phyloP scores from a whole-genome alignment of 2,888 invertebrate genomes.

The Oxystoma pomonae region DNA sequence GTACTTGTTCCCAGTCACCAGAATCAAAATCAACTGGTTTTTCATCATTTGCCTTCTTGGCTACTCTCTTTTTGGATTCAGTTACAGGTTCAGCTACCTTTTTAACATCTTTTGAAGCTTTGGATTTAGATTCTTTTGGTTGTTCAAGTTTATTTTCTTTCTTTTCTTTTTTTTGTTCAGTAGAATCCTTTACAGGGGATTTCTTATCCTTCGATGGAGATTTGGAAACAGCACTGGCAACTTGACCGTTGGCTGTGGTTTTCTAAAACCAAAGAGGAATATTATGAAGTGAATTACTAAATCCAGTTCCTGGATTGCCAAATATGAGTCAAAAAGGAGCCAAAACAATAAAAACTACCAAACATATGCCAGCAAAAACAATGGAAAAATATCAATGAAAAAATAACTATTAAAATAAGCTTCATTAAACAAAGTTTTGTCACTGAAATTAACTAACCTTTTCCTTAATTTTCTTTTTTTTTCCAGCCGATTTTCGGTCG shows the following conservation, averaged over 20 bases:
- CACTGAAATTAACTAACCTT: conserved; percentile 51
- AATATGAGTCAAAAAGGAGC: background rate
- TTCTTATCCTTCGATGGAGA: conserved; percentile 55
- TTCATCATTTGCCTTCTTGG: conserved; percentile 54
- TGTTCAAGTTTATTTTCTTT: conserved; percentile 47
- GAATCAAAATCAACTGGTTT: conserved; percentile 72
- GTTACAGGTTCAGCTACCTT: conserved; percentile 39
- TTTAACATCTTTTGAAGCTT: conserved; percentile 49
- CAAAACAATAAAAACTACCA: too few relatives aligned
- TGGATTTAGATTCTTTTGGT: conserved; percentile 45
- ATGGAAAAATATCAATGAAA: too few relatives aligned
- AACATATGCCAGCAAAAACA: conserved; percentile 16
- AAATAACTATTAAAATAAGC: too few relatives aligned
- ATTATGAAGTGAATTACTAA: too few relatives aligned
- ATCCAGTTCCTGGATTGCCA: background rate
- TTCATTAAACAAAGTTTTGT: too few relatives aligned
- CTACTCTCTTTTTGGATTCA: conserved; percentile 56
- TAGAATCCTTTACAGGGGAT: conserved; percentile 53
- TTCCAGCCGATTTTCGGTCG: conserved; percentile 61
- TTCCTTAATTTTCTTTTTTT: conserved; percentile 67
- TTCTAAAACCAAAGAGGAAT: conserved; percentile 50
- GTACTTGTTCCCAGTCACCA: conserved; percentile 70
- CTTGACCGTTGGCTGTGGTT: conserved; percentile 60
- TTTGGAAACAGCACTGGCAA: conserved; percentile 54
- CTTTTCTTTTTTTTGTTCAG: conserved; percentile 42